phyloP scores from a whole-genome alignment of 2,888 invertebrate genomes.

The Megastigmus dorsalis region DNA sequence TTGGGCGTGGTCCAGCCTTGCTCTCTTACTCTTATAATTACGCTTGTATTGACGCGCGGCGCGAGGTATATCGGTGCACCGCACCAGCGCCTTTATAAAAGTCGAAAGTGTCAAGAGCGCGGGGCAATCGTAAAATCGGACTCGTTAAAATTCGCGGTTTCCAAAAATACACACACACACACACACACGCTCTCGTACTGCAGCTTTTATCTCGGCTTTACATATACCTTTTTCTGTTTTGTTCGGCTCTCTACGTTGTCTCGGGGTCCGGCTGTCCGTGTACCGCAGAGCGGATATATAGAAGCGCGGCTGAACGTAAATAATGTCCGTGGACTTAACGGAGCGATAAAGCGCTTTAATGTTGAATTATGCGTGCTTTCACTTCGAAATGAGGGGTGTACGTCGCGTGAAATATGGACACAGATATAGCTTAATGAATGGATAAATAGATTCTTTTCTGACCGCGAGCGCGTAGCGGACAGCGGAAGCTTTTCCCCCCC shows the following conservation, averaged over 20 bases:
- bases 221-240: neutral
- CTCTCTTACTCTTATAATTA: slow-evolving; percentile 60
- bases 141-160: slow-evolving; percentile 17
- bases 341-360: slow-evolving; percentile 43
- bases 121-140: slow-evolving; percentile 13
- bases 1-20: slow-evolving; percentile 74
- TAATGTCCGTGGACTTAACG: slow-evolving; percentile 27
- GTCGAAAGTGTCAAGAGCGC: slow-evolving; percentile 8
- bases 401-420: slow-evolving; percentile 32
- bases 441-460: slow-evolving; percentile 25
- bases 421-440: slow-evolving; percentile 46
- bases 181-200: too few relatives aligned
- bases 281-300: too few relatives aligned
- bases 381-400: slow-evolving; percentile 41
- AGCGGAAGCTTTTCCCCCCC: neutral
- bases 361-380: slow-evolving; percentile 48
- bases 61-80: too few relatives aligned
- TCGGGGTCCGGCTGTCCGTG: neutral
- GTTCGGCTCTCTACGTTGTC: neutral
- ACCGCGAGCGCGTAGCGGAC: neutral
- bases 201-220: neutral
- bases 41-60: slow-evolving; percentile 14
- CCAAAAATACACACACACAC: too few relatives aligned
- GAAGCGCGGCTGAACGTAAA: neutral
- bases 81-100: too few relatives aligned